Conservation (phyloP, 2,888 invertebrate genomes). For the Heteromurus nitidus region DNA sequence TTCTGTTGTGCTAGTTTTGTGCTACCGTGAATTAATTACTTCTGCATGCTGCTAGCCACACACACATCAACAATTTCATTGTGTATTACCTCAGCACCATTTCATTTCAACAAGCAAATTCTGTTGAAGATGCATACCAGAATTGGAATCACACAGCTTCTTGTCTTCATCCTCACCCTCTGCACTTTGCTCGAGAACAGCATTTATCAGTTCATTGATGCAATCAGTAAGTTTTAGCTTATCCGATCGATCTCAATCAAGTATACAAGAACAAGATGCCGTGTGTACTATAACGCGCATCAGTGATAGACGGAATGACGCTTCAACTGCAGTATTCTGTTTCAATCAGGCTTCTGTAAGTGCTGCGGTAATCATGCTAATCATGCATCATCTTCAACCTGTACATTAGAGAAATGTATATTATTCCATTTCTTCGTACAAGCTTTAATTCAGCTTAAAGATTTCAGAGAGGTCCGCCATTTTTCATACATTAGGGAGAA, state of each 20-base stretch:
- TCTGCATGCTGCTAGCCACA: neutral
- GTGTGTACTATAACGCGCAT: too few species aligned
- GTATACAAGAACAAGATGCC: too few species aligned
- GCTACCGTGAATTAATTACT: too few species aligned
- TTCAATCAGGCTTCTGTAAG: too few species aligned
- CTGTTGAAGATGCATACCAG: too few species aligned
- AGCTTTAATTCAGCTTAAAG: neutral
- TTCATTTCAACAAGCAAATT: too few species aligned
- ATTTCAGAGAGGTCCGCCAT: constrained; percentile 8
- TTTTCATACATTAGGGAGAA: constrained; percentile 19
- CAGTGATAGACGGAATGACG: too few species aligned
- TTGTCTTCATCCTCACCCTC: neutral
- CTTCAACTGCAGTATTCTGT: too few species aligned
- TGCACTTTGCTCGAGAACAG: neutral
- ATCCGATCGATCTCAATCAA: neutral
- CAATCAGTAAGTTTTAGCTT: neutral
- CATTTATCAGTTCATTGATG: constrained; percentile 26
- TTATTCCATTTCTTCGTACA: neutral
- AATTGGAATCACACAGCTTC: too few species aligned
- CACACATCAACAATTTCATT: neutral
- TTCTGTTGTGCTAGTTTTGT: constrained; percentile 12
- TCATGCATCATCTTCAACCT: neutral
- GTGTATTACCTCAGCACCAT: too few species aligned
- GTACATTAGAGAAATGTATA: neutral
- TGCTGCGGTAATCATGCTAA: too few species aligned